phyloP scores from a whole-genome alignment of 2,797 vertebrate species.

The Apogon talboti region DNA sequence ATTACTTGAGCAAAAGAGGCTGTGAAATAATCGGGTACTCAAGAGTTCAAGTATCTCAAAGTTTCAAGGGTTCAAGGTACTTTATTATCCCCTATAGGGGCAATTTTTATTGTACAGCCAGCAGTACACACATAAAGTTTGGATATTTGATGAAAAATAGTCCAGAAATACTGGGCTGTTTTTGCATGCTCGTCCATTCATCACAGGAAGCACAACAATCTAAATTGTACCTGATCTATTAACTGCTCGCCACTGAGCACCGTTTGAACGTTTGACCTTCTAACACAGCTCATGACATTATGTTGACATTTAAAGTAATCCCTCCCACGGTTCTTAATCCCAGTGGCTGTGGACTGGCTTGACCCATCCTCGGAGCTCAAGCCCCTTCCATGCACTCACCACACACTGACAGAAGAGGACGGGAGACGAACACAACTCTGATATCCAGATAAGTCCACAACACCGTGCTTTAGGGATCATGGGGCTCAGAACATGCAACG shows the following conservation, averaged over 20 bases:
- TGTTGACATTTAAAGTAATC: slow-evolving; percentile 85
- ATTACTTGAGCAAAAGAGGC: not conserved
- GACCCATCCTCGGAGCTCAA: slow-evolving; percentile 59
- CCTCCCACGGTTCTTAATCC: slow-evolving; percentile 77
- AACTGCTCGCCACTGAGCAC: slow-evolving; percentile 79
- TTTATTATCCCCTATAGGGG: too few species aligned
- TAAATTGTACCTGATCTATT: slow-evolving; percentile 77
- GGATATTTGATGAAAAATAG: not conserved
- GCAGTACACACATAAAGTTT: too few species aligned
- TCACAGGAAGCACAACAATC: slow-evolving; percentile 67
- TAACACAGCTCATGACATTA: slow-evolving; percentile 81
- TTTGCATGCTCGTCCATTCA: slow-evolving; percentile 40
- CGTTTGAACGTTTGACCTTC: slow-evolving; percentile 84
- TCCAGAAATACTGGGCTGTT: slow-evolving; percentile 9
- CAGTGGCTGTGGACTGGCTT: slow-evolving; percentile 64
- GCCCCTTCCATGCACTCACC: slow-evolving; percentile 44
- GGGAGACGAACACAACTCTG: slow-evolving; percentile 37
- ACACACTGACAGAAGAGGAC: slow-evolving; percentile 30
- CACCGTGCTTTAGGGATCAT: slow-evolving; percentile 10
- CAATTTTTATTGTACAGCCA: too few species aligned
- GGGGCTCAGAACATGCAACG: slow-evolving; percentile 23
- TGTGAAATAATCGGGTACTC: not conserved
- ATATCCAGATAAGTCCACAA: slow-evolving; percentile 29
- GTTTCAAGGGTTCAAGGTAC: too few species aligned
- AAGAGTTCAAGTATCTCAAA: too few species aligned